Evolutionary conservation across 2,888 invertebrate species (phyloP).

Genomic region (Uropetala carovei): DNA sequence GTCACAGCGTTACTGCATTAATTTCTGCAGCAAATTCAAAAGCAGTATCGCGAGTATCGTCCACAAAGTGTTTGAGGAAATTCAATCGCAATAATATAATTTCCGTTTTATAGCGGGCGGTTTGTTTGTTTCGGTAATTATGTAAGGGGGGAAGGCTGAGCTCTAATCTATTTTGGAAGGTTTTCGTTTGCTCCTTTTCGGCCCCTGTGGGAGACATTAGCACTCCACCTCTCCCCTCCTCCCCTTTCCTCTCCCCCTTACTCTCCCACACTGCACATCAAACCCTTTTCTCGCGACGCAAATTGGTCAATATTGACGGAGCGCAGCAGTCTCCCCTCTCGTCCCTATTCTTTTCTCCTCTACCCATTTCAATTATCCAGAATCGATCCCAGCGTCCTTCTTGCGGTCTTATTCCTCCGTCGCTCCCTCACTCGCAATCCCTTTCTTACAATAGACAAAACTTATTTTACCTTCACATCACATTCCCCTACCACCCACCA

Average conservation of each 20-base stretch:
- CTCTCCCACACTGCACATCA: not conserved
- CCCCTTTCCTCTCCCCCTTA: not conserved
- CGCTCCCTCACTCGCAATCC: not conserved
- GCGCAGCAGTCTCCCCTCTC: not conserved
- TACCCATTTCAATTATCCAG: too few species aligned
- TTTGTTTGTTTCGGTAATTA: too few species aligned
- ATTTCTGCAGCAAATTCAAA: too few species aligned
- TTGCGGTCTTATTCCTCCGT: not conserved
- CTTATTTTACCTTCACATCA: too few species aligned
- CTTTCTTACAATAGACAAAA: too few species aligned
- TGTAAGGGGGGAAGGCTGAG: too few species aligned
- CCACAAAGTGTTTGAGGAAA: too few species aligned
- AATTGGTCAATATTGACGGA: constrained; percentile 47
- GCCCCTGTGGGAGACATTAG: constrained; percentile 35
- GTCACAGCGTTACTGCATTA: too few species aligned
- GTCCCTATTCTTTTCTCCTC: not conserved
- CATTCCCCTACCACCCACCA: too few species aligned
- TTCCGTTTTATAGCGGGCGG: too few species aligned
- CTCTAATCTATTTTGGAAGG: constrained; percentile 32
- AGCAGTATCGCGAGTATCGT: too few species aligned
- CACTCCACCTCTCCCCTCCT: not conserved
- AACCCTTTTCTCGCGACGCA: not conserved
- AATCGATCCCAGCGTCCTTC: not conserved
- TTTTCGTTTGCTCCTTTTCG: constrained; percentile 33
- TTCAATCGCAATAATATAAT: too few species aligned